Conservation (phyloP, 2,113 vertebrate genomes). For the Gobio gobio region DNA sequence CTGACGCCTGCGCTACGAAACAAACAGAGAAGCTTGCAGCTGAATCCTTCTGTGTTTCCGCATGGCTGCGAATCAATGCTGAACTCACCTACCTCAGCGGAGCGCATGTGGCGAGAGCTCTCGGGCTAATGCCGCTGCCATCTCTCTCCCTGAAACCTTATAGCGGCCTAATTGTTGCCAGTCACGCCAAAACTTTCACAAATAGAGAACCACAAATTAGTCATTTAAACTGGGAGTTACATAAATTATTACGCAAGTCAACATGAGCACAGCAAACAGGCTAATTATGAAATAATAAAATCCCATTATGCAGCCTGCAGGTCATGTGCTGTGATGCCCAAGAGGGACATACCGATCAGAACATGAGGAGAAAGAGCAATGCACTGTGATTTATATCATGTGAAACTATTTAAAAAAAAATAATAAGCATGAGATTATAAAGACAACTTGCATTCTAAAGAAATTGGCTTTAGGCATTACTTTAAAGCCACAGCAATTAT, state of each 20-base stretch:
- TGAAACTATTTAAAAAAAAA: not conserved
- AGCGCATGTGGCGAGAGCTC: slow-evolving; percentile 21
- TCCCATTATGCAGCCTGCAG: slow-evolving; percentile 9
- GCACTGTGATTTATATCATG: not conserved
- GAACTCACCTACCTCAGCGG: slow-evolving; percentile 29
- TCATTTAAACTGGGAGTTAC: slow-evolving; percentile 19
- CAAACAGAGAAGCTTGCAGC: slow-evolving; percentile 37
- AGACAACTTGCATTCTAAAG: not conserved
- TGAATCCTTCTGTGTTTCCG: slow-evolving; percentile 41
- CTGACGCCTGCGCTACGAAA: slow-evolving; percentile 33
- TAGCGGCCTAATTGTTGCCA: not conserved
- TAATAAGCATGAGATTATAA: not conserved
- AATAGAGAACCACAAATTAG: slow-evolving; percentile 26
- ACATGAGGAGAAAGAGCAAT: not conserved
- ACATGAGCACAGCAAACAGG: not conserved
- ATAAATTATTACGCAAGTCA: slow-evolving; percentile 19
- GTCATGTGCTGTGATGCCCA: slow-evolving; percentile 7
- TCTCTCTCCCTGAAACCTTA: slow-evolving; percentile 2
- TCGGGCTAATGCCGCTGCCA: not conserved
- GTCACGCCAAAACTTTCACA: not conserved
- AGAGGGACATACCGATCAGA: not conserved
- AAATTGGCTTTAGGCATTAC: not conserved
- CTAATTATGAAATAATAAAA: slow-evolving; percentile 35
- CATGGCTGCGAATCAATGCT: slow-evolving; percentile 42
- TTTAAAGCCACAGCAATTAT: not conserved